Base-by-base conservation (phyloP, 2,797 vertebrate species). In the Lithobates pipiens region DNA sequence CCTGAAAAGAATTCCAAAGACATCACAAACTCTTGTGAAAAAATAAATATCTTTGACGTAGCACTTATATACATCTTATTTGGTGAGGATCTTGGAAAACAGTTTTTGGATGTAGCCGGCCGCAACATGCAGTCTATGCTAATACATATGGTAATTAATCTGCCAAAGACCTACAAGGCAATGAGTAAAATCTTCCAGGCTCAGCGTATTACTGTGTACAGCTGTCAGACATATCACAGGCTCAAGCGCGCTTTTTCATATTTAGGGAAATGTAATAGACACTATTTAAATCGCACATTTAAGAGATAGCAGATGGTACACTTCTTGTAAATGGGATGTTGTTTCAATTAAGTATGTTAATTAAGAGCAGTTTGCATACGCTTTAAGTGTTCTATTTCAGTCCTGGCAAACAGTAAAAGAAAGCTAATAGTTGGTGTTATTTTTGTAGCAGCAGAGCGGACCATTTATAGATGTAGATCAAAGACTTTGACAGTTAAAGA, bases 341-440 rank as follows among this genome's bases (percentile, higher is more conserved):
- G 57, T 78, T 83, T 87, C 70, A 79, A 83, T 87, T 83, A 83
- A 83, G 85, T 79, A 86, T 83, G 80, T 61, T 78, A 83, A 83
- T 82, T 86, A 50, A 77, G 67, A 86, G 29, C 34, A 81, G 54
- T 86, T 86, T 86, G 80, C 78, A 82, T 86, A 86, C 63, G 65
- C 44, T 77, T 42, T 86, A 54, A 72, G 32, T n/a, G 32, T 63
- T 61, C 67, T 82, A 67, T 72, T 70, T 39, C 57, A 25, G 69
- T 72, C 57, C 42, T 46, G 67, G 36, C 77, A 81, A 54, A 77
- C 80, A 86, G 68, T 86, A 77, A 82, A 82, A 86, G 74, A 77
- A 77, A 72, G 29, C 34, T 72, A 81, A 76, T 86, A 75, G 34
- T 76, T 54, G 39, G 67, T 71, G 46, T 32, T 85, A 69, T 80